Evolutionary conservation across 2,113 vertebrate species (phyloP).

Genomic region (Phylloscopus trochilus): DNA sequence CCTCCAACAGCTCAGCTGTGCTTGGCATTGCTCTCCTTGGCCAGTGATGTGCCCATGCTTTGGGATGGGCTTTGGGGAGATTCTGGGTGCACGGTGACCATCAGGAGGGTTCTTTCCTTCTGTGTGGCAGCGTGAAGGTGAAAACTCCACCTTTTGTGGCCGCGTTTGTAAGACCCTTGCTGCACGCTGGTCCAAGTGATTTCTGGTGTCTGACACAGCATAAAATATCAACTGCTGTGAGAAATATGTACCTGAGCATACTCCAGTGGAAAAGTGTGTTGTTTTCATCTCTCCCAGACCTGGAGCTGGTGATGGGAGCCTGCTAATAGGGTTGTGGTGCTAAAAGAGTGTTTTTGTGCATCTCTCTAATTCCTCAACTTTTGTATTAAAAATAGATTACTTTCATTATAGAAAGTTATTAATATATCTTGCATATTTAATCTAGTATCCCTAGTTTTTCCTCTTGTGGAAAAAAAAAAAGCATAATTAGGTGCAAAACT

Average conservation of each 20-base stretch:
- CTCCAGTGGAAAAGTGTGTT: background rate
- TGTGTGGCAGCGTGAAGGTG: rapidly evolving
- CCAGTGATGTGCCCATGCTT: background rate
- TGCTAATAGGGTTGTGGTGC: background rate
- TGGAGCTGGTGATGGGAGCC: background rate
- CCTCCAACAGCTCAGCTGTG: background rate
- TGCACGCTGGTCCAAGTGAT: background rate
- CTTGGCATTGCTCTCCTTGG: background rate
- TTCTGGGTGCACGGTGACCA: background rate
- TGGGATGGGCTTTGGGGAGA: background rate
- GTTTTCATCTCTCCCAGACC: background rate
- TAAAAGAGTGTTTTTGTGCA: background rate
- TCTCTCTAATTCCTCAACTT: background rate
- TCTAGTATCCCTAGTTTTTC: background rate
- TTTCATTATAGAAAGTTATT: background rate
- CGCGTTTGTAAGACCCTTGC: background rate
- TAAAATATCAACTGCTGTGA: background rate
- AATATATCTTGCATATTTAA: background rate
- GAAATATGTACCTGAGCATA: background rate
- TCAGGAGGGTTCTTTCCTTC: background rate
- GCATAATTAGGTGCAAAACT: background rate
- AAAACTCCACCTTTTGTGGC: background rate
- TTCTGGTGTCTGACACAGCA: background rate
- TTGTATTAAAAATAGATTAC: background rate
- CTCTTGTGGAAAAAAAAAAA: background rate